A percentile compares a stretch with the other conserved stretches of the same genome.
Conservation (phyloP, 2,797 vertebrate species). For the Sebastes aleutianus region DNA sequence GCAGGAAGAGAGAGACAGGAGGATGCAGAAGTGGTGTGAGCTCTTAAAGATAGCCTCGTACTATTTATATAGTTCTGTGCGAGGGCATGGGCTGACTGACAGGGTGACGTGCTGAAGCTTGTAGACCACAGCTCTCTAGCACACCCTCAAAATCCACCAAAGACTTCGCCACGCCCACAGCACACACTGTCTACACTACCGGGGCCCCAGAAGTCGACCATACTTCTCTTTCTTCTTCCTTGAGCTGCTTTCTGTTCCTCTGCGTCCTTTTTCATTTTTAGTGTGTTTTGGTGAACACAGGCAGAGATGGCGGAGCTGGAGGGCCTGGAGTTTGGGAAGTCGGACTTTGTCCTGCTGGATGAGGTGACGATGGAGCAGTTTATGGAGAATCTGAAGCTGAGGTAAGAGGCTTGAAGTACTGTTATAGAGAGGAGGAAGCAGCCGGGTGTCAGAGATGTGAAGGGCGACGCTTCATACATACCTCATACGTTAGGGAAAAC, state of each 20-base stretch:
- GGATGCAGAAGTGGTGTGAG: constrained; percentile 58
- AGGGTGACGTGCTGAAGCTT: constrained; percentile 75
- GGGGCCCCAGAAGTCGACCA: constrained; percentile 32
- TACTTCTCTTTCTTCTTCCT: constrained; percentile 67
- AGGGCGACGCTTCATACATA: background rate
- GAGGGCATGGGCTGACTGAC: constrained; percentile 47
- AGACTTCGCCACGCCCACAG: constrained; percentile 70
- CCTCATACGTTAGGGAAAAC: background rate
- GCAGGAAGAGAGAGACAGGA: constrained; percentile 60
- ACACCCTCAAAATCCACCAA: constrained; percentile 54
- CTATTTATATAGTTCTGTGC: constrained; percentile 48
- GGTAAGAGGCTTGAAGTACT: constrained; percentile 77
- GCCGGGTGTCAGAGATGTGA: constrained; percentile 39
- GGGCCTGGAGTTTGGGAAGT: constrained; percentile 90
- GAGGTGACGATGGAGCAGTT: constrained; percentile 94
- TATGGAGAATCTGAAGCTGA: constrained; percentile 90
- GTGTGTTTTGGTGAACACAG: constrained; percentile 5
- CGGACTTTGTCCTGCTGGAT: constrained; percentile 93
- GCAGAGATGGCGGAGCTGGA: constrained; percentile 89
- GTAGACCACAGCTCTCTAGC: constrained; percentile 61
- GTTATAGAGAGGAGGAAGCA: constrained; percentile 17
- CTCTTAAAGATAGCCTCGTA: constrained; percentile 65
- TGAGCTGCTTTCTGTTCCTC: constrained; percentile 50
- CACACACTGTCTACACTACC: constrained; percentile 23
- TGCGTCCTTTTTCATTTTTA: background rate